phyloP scores from a whole-genome alignment of 2,888 invertebrate genomes.

The Teinopalpus imperialis region DNA sequence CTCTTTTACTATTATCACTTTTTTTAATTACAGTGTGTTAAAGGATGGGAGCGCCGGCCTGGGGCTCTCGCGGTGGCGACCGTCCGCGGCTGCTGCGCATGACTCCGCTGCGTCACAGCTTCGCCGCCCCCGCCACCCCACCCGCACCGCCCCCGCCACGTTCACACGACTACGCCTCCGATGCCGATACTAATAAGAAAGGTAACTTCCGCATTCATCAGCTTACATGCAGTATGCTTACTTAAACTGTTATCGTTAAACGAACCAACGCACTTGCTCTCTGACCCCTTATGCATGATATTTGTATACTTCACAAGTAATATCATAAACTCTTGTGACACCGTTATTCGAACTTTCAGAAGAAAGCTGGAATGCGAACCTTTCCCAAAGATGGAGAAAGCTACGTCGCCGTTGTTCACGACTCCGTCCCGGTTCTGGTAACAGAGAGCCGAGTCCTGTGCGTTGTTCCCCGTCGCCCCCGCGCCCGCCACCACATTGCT shows the following conservation, averaged over 20 bases:
- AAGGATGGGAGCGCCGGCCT: slow-evolving; percentile 73
- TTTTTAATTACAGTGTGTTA: slow-evolving; percentile 36
- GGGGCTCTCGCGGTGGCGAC: slow-evolving; percentile 72
- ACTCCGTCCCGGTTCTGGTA: slow-evolving; percentile 84
- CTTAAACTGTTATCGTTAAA: slow-evolving; percentile 9
- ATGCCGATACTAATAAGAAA: slow-evolving; percentile 83
- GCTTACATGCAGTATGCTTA: slow-evolving; percentile 1
- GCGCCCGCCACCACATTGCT: slow-evolving; percentile 71
- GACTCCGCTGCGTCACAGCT: slow-evolving; percentile 82
- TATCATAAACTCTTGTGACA: too few relatives aligned
- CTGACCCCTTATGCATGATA: too few relatives aligned
- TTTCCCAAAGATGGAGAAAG: slow-evolving; percentile 89
- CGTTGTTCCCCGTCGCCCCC: slow-evolving; percentile 82
- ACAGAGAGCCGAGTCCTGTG: slow-evolving; percentile 77
- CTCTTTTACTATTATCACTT: not conserved
- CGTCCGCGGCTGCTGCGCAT: slow-evolving; percentile 81
- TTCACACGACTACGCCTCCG: slow-evolving; percentile 77
- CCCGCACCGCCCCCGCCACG: slow-evolving; percentile 63
- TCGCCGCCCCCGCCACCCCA: slow-evolving; percentile 76
- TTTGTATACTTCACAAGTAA: too few relatives aligned
- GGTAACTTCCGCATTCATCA: slow-evolving; percentile 51
- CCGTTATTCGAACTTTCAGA: slow-evolving; percentile 72
- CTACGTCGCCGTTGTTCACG: slow-evolving; percentile 86
- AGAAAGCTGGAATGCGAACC: slow-evolving; percentile 87
- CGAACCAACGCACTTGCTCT: not conserved